A percentile compares a stretch with the other conserved stretches of the same genome.
Evolutionary conservation across 2,113 vertebrate species (phyloP).

Genomic region (Phodopus roborovskii): DNA sequence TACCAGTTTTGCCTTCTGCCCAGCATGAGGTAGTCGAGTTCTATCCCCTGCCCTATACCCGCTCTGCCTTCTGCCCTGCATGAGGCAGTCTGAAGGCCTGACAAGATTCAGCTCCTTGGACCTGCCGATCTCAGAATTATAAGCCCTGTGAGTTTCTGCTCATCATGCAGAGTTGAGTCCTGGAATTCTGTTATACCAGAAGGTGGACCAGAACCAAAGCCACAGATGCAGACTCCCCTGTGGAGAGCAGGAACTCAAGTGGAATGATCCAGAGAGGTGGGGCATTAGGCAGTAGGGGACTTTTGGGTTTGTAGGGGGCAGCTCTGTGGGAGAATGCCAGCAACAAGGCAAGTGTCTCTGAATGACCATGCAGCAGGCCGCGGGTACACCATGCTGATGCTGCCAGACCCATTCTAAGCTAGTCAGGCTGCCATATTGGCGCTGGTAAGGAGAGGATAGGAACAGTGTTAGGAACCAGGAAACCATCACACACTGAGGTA

Average conservation of each 20-base stretch:
- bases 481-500: background rate
- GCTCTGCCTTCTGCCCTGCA: background rate
- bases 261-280: background rate
- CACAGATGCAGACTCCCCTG: background rate
- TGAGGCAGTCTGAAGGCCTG: background rate
- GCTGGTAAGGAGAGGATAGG: background rate
- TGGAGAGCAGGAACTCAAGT: background rate
- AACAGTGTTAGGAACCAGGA: background rate
- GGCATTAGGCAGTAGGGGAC: background rate
- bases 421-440: background rate
- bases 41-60: background rate
- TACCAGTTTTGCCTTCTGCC: background rate
- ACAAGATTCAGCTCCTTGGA: background rate
- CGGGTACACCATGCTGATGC: rapidly evolving
- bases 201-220: background rate
- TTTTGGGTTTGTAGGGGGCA: background rate
- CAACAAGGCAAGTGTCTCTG: background rate
- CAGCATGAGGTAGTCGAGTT: background rate
- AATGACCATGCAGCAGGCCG: rapidly evolving
- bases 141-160: background rate
- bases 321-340: background rate
- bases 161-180: background rate
- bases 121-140: background rate
- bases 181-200: background rate
- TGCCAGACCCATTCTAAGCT: background rate